Conservation (phyloP, 2,113 vertebrate species). For the Argyrosomus japonicus region DNA sequence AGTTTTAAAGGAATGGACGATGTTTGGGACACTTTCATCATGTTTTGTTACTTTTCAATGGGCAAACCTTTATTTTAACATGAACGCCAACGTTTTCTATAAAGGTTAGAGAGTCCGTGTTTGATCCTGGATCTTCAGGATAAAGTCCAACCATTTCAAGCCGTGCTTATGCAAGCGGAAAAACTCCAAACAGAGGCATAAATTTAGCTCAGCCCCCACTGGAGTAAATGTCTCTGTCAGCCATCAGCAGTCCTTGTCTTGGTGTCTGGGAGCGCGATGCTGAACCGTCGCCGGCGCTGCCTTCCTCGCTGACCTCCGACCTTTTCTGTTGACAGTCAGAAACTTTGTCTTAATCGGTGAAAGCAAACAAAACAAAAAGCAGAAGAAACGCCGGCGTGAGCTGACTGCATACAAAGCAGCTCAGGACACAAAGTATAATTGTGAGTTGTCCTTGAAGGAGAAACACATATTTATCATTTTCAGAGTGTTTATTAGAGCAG, state of each 20-base stretch:
- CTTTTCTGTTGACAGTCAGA: constrained; percentile 4
- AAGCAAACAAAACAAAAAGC: constrained; percentile 28
- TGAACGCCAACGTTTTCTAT: background rate
- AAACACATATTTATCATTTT: constrained; percentile 61
- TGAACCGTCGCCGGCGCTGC: background rate
- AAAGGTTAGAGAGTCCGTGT: background rate
- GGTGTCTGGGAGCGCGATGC: background rate
- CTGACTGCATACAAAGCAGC: constrained; percentile 52
- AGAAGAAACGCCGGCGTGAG: background rate
- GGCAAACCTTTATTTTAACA: background rate
- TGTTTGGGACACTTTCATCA: background rate
- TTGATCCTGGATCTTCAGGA: background rate
- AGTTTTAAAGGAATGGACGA: background rate
- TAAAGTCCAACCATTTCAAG: background rate
- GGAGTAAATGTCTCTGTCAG: background rate
- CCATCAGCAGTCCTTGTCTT: background rate
- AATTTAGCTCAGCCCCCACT: background rate
- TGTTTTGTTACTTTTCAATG: background rate
- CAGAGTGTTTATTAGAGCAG: constrained; percentile 39
- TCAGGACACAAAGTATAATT: constrained; percentile 15
- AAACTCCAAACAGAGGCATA: background rate
- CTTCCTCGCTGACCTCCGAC: constrained; percentile 24
- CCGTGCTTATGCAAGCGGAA: background rate
- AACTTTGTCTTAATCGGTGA: constrained; percentile 34
- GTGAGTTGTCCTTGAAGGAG: constrained; percentile 54